Conservation (phyloP, 2,113 vertebrate species). For the Salvelinus sp. region DNA sequence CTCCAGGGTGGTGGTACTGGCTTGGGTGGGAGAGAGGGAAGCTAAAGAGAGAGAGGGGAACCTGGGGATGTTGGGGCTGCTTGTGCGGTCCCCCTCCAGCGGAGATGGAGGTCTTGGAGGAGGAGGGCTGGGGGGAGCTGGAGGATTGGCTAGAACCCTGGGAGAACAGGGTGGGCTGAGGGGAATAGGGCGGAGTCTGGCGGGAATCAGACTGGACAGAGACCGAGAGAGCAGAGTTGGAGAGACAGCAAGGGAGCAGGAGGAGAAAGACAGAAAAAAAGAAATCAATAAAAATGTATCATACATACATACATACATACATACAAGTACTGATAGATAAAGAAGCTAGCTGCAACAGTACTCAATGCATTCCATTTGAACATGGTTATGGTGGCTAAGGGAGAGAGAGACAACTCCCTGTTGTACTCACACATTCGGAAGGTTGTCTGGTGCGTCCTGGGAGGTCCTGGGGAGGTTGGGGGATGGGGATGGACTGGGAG, state of each 20-base stretch:
- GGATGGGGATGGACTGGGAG: constrained; percentile 85
- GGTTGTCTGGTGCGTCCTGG: constrained; percentile 82
- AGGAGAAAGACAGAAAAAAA: too few relatives aligned
- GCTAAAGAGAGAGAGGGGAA: constrained; percentile 86
- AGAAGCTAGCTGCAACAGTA: too few relatives aligned
- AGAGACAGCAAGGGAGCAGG: too few relatives aligned
- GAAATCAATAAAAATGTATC: too few relatives aligned
- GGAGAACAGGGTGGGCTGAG: constrained; percentile 83
- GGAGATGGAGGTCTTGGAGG: constrained; percentile 67
- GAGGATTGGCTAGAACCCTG: constrained; percentile 82
- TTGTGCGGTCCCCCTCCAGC: constrained; percentile 50
- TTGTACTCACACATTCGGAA: constrained; percentile 92
- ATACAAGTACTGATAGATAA: too few relatives aligned
- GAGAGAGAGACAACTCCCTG: too few relatives aligned
- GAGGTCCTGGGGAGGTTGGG: constrained; percentile 76
- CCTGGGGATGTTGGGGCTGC: constrained; percentile 72
- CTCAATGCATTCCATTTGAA: too few relatives aligned
- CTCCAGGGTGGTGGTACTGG: constrained; percentile 83
- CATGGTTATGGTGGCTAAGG: too few relatives aligned
- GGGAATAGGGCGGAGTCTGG: constrained; percentile 87
- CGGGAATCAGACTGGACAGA: constrained; percentile 84
- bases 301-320: too few relatives aligned
- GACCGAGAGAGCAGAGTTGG: not conserved
- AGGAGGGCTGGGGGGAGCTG: constrained; percentile 77
- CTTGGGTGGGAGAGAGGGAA: constrained; percentile 85